A percentile compares a stretch with the other conserved stretches of the same genome.
phyloP scores from a whole-genome alignment of 1,140 invertebrate species.

The Dufourea novaeangliae region DNA sequence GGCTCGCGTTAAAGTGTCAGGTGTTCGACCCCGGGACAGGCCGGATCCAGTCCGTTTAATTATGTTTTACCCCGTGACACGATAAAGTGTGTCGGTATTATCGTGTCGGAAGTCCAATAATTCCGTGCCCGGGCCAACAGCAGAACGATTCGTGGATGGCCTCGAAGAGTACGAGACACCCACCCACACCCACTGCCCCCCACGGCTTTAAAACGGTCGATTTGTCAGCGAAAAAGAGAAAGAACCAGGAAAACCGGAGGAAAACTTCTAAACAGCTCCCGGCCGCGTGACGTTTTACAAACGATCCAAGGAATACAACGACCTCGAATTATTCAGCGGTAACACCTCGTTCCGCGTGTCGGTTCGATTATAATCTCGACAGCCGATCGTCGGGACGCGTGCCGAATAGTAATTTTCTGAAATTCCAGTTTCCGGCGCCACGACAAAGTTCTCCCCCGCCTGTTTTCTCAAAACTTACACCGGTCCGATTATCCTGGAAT shows the following conservation, averaged over 20 bases:
- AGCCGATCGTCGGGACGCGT: neutral
- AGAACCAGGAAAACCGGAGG: slow-evolving; percentile 38
- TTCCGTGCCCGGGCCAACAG: neutral
- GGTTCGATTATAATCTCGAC: slow-evolving; percentile 60
- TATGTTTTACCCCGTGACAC: neutral
- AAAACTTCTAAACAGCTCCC: slow-evolving; percentile 59
- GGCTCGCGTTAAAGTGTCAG: neutral
- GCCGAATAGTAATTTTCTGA: slow-evolving; percentile 34
- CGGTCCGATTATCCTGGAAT: too few species aligned
- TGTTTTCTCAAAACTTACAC: too few species aligned
- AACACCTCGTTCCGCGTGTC: slow-evolving; percentile 44
- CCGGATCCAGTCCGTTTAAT: neutral
- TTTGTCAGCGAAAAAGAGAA: slow-evolving; percentile 58
- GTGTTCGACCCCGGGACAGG: neutral
- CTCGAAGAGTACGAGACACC: slow-evolving; percentile 40
- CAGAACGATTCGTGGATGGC: neutral
- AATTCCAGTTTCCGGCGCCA: slow-evolving; percentile 4
- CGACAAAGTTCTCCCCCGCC: too few species aligned
- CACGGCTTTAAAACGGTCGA: slow-evolving; percentile 61
- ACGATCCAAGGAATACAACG: slow-evolving; percentile 54
- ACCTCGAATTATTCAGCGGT: slow-evolving; percentile 57
- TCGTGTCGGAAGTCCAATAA: neutral
- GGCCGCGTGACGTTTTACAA: slow-evolving; percentile 59
- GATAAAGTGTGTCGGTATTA: slow-evolving; percentile 1
- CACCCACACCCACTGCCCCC: too few species aligned